Evolutionary conservation across 2,797 vertebrate species (phyloP), one percentile per base, ranked within the genome.

Genomic region (Aldrovandia affinis): DNA sequence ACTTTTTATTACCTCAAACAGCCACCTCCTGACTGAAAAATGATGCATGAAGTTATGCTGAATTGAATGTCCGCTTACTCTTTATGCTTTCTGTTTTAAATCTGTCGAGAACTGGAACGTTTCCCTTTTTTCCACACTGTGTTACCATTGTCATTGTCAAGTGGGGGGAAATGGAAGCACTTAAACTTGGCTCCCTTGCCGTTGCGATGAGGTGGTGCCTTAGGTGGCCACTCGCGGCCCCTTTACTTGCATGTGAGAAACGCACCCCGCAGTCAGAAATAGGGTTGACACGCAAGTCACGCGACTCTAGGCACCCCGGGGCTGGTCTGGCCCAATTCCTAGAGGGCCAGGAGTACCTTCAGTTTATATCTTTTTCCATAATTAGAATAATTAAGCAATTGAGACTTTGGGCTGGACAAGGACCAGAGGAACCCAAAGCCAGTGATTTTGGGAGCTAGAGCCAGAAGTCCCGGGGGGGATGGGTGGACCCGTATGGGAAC

Each of bases 1-100:
- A 93, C 83, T 82, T 92, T 91, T 88, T 92, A 93, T 94, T 94
- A 95, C 93, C 93, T 95, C 93, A 95, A 90, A 92, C 91, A 91
- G 89, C 89, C 88, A 88, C 83, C 83, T 90, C 84, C 47, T 82
- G 52, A 63, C 83, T 86, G 86, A 86, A 89, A 90, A 89, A 47
- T 88, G 86, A 88, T 90, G 90, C 91, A 89, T 92, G 92, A 93
- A 92, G 94, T 93, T 94, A 89, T 90, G 88, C 85, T 86, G 87
- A 87, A 89, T 81, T 83, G 90, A 94, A 92, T 91, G 88, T 87
- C 84, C 89, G 88, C 92, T 90, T 89, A 87, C 87, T 80, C 61
- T 80, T 33, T 44, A 44, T 44, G 36, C 47, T 59, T 36, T 63
- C 28, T 52, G 20, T 36, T 63, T 81, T 50, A 65, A 63, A 42